A percentile compares a stretch with the other conserved stretches of the same genome.
These are phyloP conservation scores for Allobates femoralis DNA, from an alignment of 2,797 vertebrate genomes.

Conservation along the genomic window DNA sequence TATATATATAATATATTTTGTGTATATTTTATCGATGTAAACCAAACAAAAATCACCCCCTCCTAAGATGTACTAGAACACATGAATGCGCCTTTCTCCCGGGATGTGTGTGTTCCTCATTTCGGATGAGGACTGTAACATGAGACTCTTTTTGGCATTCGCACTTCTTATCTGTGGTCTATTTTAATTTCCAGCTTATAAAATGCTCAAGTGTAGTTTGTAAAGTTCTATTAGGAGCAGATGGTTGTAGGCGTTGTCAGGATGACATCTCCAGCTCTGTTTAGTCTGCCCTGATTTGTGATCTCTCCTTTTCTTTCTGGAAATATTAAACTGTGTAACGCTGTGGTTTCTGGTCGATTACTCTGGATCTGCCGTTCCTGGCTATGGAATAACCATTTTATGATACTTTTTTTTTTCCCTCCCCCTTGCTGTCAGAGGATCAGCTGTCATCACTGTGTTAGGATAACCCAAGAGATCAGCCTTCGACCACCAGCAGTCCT, in stretches of 20 bases:
- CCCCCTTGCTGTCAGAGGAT: background rate
- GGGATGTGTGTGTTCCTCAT: background rate
- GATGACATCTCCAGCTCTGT: background rate
- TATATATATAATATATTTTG: too few species aligned
- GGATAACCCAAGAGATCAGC: background rate
- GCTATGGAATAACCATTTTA: background rate
- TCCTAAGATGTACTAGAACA: too few species aligned
- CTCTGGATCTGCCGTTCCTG: background rate
- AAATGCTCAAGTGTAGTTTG: background rate
- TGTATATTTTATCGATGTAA: too few species aligned
- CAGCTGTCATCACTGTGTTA: background rate
- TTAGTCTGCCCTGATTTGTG: background rate
- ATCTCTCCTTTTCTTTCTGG: background rate
- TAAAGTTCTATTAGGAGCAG: background rate
- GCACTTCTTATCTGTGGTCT: background rate
- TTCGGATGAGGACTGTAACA: background rate
- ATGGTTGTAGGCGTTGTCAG: conserved; percentile 20
- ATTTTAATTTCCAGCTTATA: conserved; percentile 4
- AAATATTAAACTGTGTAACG: background rate
- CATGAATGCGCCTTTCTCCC: too few species aligned
- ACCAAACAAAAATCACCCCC: too few species aligned
- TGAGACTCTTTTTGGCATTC: background rate
- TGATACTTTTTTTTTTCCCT: too few species aligned
- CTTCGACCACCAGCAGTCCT: background rate
- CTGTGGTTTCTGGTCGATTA: background rate